Percentiles rank a stretch among this genome's conserved stretches.
phyloP scores from a whole-genome alignment of 1,140 invertebrate species.

The Papilio polyxenes region DNA sequence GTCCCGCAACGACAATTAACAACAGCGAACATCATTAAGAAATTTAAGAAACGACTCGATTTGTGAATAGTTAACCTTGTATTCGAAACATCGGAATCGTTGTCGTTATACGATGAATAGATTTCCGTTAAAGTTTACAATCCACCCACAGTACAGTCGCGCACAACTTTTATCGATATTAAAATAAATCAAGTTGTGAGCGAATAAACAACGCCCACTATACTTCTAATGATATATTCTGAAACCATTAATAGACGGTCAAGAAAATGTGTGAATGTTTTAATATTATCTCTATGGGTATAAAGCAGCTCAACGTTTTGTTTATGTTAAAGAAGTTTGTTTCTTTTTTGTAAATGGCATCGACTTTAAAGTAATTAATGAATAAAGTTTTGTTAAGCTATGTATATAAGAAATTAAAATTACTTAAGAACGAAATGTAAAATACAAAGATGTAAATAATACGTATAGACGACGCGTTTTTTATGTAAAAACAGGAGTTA shows the following conservation, averaged over 20 bases:
- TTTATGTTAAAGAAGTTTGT: not conserved
- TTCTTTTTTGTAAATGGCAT: not conserved
- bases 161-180: conserved; percentile 45
- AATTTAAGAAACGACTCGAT: conserved; percentile 57
- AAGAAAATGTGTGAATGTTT: conserved; percentile 30
- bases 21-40: conserved; percentile 8
- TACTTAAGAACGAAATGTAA: not conserved
- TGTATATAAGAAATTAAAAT: not conserved
- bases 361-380: not conserved
- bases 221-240: conserved; percentile 28
- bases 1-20: not conserved
- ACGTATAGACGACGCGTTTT: no score
- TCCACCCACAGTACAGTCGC: conserved; percentile 63
- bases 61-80: conserved; percentile 62
- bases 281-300: conserved; percentile 21
- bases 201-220: conserved; percentile 47
- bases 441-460: not conserved
- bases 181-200: conserved; percentile 50
- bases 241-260: conserved; percentile 23
- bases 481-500: no score
- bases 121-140: conserved; percentile 63
- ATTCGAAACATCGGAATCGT: conserved; percentile 62
- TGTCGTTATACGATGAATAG: conserved; percentile 51
- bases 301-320: not conserved
- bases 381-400: not conserved